A percentile compares a stretch with the other conserved stretches of the same genome.
These are phyloP conservation scores for Phenganax stokvisi DNA, from an alignment of 92 coral and sea anemone genomes.

Conservation along the genomic window DNA sequence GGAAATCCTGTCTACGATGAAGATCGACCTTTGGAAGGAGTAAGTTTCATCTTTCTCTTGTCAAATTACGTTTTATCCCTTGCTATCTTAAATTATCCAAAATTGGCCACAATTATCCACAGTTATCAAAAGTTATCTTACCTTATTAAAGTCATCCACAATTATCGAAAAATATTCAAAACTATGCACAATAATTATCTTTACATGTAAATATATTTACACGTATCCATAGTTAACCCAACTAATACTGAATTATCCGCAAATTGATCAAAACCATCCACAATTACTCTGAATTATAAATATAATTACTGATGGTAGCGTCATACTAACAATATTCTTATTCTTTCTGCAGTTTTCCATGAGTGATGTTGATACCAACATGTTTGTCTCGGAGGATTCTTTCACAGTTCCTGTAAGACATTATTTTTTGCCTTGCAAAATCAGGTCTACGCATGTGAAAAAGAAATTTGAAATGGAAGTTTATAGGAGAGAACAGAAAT, in stretches of 20 bases:
- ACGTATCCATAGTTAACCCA: too few relatives aligned
- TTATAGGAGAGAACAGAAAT: neutral
- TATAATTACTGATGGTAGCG: neutral
- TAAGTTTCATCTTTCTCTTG: slow-evolving; percentile 31
- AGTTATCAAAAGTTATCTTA: too few relatives aligned
- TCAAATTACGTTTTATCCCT: neutral
- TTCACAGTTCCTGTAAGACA: slow-evolving; percentile 86
- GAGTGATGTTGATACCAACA: slow-evolving; percentile 97
- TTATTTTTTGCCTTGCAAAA: too few relatives aligned
- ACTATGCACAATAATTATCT: too few relatives aligned
- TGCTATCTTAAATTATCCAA: neutral
- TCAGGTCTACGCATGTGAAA: too few relatives aligned
- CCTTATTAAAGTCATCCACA: too few relatives aligned
- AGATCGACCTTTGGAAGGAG: slow-evolving; percentile 90
- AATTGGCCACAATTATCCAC: neutral
- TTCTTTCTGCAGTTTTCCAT: slow-evolving; percentile 64
- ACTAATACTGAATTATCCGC: too few relatives aligned
- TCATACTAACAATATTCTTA: neutral
- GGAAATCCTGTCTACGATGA: slow-evolving; percentile 98
- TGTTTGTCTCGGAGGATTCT: slow-evolving; percentile 94
- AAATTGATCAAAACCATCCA: too few relatives aligned
- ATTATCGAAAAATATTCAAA: too few relatives aligned
- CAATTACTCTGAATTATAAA: too few relatives aligned
- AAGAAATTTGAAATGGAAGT: too few relatives aligned
- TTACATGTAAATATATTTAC: too few relatives aligned